Evolutionary conservation across 2,797 vertebrate genomes (phyloP), one percentile per base, ranked within the genome.

Genomic region (Limnodromus scolopaceus): DNA sequence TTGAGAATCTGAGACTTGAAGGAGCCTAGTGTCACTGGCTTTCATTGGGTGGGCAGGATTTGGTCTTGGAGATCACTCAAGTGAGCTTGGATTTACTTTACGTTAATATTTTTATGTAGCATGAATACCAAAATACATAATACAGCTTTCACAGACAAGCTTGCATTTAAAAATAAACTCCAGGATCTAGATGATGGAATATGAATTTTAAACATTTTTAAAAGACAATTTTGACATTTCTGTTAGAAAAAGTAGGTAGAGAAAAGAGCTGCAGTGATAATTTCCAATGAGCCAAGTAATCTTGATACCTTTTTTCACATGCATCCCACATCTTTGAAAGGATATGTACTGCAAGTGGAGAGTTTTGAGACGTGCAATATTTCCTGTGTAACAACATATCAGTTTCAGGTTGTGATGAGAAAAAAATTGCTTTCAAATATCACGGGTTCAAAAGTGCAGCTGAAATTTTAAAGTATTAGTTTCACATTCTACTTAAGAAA

Each of bases 401-500:
- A 76, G 85, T 70, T 95, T 96, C 89, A 57, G 84, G 46, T 46
- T 94, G 54, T 76, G 93, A 96, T 64, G 95, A 92, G 83, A 74
- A 96, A 97, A 97, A 95, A 95, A 95, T 55, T 66, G 84, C 85
- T 92, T 94, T 92, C 79, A 93, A 90, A 93, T 94, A 95, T 79
- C 85, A 82, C 0, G 0, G 51, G 93, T 96, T 96, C 93, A 94
- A 84, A 95, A 95, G 93, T 95, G 89, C 80, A 92, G 80, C 51
- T 94, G 89, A 94, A 96, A 95, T 95, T 90, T 95, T 87, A 58
- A 92, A 96, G 89, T 82, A 94, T 93, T 95, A 93, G 70, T 84
- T 95, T 96, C 96, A 92, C 55, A 88, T 95, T 90, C 87, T 92
- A 55, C 77, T 76, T 90, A 93, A 90, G 94, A 86, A 94, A 78